phyloP scores from a whole-genome alignment of 1,140 invertebrate genomes.

The Calephelis nemesis region DNA sequence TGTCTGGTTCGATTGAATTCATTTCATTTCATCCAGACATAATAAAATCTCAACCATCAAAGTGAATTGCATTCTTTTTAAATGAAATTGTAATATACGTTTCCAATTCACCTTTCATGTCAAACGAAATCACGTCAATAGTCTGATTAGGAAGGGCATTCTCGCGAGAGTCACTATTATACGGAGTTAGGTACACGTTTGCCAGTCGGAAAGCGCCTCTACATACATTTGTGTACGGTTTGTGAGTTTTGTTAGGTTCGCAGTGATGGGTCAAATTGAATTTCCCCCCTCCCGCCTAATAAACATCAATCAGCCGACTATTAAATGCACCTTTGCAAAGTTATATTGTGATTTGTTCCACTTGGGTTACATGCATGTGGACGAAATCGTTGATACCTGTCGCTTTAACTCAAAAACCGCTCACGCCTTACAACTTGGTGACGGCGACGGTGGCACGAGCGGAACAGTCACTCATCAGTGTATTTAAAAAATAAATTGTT shows the following conservation, averaged over 20 bases:
- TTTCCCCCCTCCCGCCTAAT: constrained; percentile 39
- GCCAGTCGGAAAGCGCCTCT: not conserved
- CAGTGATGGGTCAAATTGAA: constrained; percentile 42
- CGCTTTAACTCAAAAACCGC: not conserved
- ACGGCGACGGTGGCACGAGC: too few species aligned
- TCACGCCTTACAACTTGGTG: too few species aligned
- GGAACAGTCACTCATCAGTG: too few species aligned
- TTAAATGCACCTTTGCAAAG: constrained; percentile 66
- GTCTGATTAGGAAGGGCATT: constrained; percentile 32
- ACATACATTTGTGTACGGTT: not conserved
- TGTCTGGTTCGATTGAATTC: not conserved
- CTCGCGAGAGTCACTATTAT: constrained; percentile 36
- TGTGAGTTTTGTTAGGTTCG: constrained; percentile 25
- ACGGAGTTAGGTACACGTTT: not conserved
- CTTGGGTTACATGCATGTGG: constrained; percentile 23
- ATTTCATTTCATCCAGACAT: not conserved
- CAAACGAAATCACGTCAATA: constrained; percentile 46
- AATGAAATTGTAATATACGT: constrained; percentile 3
- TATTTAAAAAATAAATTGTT: too few species aligned
- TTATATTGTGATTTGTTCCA: constrained; percentile 44
- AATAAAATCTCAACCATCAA: not conserved
- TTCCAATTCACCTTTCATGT: constrained; percentile 26
- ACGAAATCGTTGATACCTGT: not conserved
- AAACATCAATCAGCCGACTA: constrained; percentile 66
- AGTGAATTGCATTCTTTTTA: not conserved